Percentiles rank a stretch among this genome's conserved stretches.
phyloP scores from a whole-genome alignment of 2,888 invertebrate species.

The Spisula solida region DNA sequence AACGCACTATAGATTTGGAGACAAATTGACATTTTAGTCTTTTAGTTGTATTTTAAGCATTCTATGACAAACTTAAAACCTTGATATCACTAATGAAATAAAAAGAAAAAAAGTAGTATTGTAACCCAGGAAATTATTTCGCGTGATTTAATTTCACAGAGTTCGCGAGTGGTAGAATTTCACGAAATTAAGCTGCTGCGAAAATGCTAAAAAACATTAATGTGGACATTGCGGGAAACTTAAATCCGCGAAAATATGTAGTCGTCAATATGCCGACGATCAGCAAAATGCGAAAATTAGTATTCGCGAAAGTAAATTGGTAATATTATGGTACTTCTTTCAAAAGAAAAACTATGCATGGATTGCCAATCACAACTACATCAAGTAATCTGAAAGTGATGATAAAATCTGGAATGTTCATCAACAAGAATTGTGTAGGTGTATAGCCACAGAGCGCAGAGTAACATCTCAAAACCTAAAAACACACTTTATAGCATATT shows the following conservation, averaged over 20 bases:
- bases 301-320: too few species aligned
- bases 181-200: too few species aligned
- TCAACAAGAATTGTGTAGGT: background rate
- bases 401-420: slow-evolving; percentile 18
- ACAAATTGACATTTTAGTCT: too few species aligned
- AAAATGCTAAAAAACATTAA: too few species aligned
- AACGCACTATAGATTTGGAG: too few species aligned
- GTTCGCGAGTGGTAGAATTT: too few species aligned
- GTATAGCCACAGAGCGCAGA: background rate
- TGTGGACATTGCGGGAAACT: too few species aligned
- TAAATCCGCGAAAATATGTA: too few species aligned
- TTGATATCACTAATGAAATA: background rate
- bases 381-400: background rate
- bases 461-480: background rate
- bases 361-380: background rate
- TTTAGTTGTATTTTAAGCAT: background rate
- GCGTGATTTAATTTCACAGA: too few species aligned
- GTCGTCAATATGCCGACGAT: too few species aligned
- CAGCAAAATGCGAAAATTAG: too few species aligned
- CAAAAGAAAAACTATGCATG: background rate
- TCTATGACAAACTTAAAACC: background rate
- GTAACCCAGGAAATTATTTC: too few species aligned
- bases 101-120: background rate
- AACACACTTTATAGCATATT: background rate
- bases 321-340: background rate